Base-by-base conservation (phyloP, 1,140 invertebrate genomes). In the Maconellicoccus hirsutus region DNA sequence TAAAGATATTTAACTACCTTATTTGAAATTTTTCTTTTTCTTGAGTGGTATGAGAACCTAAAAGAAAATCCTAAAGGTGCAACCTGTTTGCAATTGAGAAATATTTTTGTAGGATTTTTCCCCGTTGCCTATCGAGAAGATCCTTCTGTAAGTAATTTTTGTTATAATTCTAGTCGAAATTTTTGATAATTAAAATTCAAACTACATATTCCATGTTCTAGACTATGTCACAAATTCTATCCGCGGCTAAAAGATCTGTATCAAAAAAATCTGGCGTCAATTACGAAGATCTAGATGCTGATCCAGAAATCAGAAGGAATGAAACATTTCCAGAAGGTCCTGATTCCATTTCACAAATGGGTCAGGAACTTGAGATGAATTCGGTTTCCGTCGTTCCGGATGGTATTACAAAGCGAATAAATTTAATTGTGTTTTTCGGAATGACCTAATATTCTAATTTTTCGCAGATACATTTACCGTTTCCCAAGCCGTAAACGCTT, bases 401-500 rank as follows among this genome's bases (percentile, higher is more conserved):
- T 82, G 89, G 89, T 89, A 82, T 77, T n/a, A n/a, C n/a, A n/a
- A n/a, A n/a, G n/a, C n/a, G n/a, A 38, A 21, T 70, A 70, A 16
- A 21, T 33, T 19, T 70, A 7, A 33, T 10, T 23, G 59, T 19
- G 6, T 25, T 25, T 23, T 14, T 16, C 2, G 7, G 19, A 10
- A 33, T 14, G 6, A 21, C 25, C 29, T 14, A 70, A 14, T 21
- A n/a, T 63, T 0, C 21, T 38, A 1, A 72, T 74, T 75, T 52
- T 19, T 81, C 82, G 73, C 79, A 92, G 93, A 94, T 81, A 92
- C 91, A n/a, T 97, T 89, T 78, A 97, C 94, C 33, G 90, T 96
- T 0, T 91, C 93, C 75, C 92, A 96, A 80, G 94, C 94, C 69
- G 93, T 98, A n/a, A 96, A 97, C 83, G 86, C 89, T 1, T 83